Evolutionary conservation across 2,888 invertebrate species (phyloP).

Genomic region (Acrobasis repandana): DNA sequence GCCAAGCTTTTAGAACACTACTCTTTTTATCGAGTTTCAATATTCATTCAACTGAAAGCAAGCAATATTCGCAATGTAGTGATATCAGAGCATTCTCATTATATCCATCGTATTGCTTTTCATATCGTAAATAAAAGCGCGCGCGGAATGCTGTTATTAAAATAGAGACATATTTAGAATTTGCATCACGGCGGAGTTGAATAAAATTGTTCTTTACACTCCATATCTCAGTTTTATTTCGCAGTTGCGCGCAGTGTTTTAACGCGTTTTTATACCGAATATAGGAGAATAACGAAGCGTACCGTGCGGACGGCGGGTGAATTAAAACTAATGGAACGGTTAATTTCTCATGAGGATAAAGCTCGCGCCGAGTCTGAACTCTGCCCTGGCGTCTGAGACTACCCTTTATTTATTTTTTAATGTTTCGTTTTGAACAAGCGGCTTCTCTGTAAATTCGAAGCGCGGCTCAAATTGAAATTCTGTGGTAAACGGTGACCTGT

Average conservation of each 20-base stretch:
- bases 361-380: slow-evolving; percentile 39
- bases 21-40: slow-evolving; percentile 2
- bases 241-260: slow-evolving; percentile 56
- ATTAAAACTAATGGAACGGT: slow-evolving; percentile 82
- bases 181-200: slow-evolving; percentile 32
- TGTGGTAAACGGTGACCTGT: no score
- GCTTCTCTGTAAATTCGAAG: slow-evolving; percentile 3
- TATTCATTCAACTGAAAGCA: slow-evolving; percentile 22
- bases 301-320: slow-evolving; percentile 66
- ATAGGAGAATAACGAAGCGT: slow-evolving; percentile 71
- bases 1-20: neutral
- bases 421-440: slow-evolving; percentile 12
- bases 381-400: slow-evolving; percentile 13
- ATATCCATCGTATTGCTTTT: slow-evolving; percentile 13
- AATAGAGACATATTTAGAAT: slow-evolving; percentile 13
- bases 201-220: slow-evolving; percentile 46
- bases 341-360: slow-evolving; percentile 82
- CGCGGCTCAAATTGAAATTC: neutral
- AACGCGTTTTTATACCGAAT: slow-evolving; percentile 69
- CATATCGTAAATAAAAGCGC: slow-evolving; percentile 13
- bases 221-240: slow-evolving; percentile 57
- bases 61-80: slow-evolving; percentile 11
- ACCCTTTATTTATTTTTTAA: slow-evolving; percentile 17
- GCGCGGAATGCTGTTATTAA: slow-evolving; percentile 15
- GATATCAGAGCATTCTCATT: slow-evolving; percentile 1